Evolutionary conservation across 2,113 vertebrate genomes (phyloP).

Genomic region (Callospermophilus lateralis): DNA sequence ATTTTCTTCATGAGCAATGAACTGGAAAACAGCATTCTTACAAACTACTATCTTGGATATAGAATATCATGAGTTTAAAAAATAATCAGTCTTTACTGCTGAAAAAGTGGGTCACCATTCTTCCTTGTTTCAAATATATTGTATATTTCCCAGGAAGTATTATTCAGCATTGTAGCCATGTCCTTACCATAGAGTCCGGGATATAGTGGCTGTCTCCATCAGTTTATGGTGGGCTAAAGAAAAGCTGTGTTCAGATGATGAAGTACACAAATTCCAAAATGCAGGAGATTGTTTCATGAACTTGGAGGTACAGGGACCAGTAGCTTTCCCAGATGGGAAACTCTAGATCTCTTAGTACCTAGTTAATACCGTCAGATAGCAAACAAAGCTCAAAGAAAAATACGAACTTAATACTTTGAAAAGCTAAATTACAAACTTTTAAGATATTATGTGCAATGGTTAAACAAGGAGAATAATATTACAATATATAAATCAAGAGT

Average conservation of each 20-base stretch:
- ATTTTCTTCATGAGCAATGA: slow-evolving; percentile 78
- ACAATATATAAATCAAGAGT: neutral
- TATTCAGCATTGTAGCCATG: neutral
- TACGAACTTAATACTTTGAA: neutral
- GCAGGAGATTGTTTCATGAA: neutral
- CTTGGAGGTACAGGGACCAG: neutral
- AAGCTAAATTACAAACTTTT: neutral
- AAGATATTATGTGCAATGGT: neutral
- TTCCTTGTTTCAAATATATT: slow-evolving; percentile 30
- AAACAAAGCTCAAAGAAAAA: slow-evolving; percentile 31
- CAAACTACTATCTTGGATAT: slow-evolving; percentile 68
- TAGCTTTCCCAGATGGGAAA: neutral
- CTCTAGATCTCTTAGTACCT: neutral
- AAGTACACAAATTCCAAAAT: neutral
- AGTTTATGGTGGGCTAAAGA: neutral
- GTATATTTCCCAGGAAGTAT: neutral
- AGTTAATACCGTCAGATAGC: neutral
- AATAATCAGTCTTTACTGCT: slow-evolving; percentile 65
- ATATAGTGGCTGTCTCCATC: neutral
- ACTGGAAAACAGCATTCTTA: slow-evolving; percentile 72
- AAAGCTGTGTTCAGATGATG: neutral
- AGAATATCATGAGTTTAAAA: slow-evolving; percentile 63
- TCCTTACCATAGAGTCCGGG: neutral
- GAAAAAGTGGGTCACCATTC: slow-evolving; percentile 61
- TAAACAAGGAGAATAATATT: slow-evolving; percentile 7